phyloP scores from a whole-genome alignment of 2,888 invertebrate genomes.

The Apotomis capreana region DNA sequence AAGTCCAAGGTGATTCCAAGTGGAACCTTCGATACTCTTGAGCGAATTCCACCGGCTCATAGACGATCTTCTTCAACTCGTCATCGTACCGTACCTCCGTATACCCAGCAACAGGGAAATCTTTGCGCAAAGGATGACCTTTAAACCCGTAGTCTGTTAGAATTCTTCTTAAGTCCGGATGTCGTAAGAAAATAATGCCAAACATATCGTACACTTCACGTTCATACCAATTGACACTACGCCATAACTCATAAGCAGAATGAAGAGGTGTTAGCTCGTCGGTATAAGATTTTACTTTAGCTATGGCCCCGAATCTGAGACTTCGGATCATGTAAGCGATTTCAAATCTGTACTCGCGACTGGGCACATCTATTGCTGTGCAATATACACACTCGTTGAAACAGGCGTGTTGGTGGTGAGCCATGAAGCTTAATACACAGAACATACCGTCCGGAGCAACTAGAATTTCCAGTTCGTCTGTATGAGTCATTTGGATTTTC shows the following conservation, averaged over 20 bases:
- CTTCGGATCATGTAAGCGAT: conserved; percentile 67
- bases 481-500: conserved; percentile 71
- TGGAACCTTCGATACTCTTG: conserved; percentile 66
- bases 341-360: conserved; percentile 70
- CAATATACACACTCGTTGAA: conserved; percentile 63
- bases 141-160: conserved; percentile 75
- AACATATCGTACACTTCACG: conserved; percentile 77
- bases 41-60: conserved; percentile 72
- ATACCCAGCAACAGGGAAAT: conserved; percentile 74
- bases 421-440: conserved; percentile 66
- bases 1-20: conserved; percentile 73
- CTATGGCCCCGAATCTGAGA: conserved; percentile 61
- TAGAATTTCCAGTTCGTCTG: conserved; percentile 69
- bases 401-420: conserved; percentile 71
- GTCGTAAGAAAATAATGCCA: conserved; percentile 71
- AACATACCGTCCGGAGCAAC: conserved; percentile 69
- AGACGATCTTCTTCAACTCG: conserved; percentile 73
- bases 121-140: conserved; percentile 76
- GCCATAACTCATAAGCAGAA: conserved; percentile 65
- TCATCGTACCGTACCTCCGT: conserved; percentile 76
- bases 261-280: conserved; percentile 73
- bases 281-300: conserved; percentile 70
- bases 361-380: conserved; percentile 73
- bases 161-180: conserved; percentile 73
- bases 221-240: conserved; percentile 61